phyloP scores from a whole-genome alignment of 35 echinoderm and acorn worm genomes.

The Chiridota heheva region DNA sequence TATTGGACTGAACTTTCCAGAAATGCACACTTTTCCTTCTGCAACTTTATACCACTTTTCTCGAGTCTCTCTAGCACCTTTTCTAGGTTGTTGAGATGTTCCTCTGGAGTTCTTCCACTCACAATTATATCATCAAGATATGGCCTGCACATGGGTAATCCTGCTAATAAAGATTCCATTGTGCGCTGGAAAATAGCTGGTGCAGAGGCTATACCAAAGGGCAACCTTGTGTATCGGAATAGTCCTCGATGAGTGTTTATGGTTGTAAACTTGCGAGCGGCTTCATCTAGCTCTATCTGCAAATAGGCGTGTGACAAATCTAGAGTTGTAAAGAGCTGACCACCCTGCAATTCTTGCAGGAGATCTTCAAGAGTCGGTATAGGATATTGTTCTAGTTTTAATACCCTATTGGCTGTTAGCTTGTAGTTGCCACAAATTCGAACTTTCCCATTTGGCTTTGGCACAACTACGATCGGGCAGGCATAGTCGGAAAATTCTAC shows the following conservation, averaged over 20 bases:
- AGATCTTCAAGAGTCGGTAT: constrained; percentile 51
- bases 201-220: constrained; percentile 67
- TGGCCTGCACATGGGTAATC: constrained; percentile 32
- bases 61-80: constrained; percentile 51
- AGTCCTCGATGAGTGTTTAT: constrained; percentile 69
- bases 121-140: constrained; percentile 72
- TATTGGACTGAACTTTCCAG: constrained; percentile 39
- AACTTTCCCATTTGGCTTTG: constrained; percentile 33
- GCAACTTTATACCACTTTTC: constrained; percentile 21
- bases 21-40: constrained; percentile 68
- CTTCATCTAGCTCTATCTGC: constrained; percentile 60
- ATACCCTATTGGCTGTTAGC: constrained; percentile 34
- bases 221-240: constrained; percentile 57
- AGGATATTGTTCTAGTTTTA: constrained; percentile 43
- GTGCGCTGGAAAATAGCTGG: constrained; percentile 58
- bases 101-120: constrained; percentile 17
- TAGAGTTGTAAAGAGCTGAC: constrained; percentile 40
- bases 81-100: constrained; percentile 48
- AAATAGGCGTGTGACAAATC: constrained; percentile 66
- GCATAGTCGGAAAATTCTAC: constrained; percentile 50
- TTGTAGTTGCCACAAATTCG: constrained; percentile 58
- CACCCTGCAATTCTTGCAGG: constrained; percentile 40
- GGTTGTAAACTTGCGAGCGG: constrained; percentile 46
- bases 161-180: constrained; percentile 51
- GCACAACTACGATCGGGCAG: constrained; percentile 54